These are phyloP conservation scores for Isurus oxyrinchus DNA, from an alignment of 2,113 vertebrate species.

Conservation along the genomic window DNA sequence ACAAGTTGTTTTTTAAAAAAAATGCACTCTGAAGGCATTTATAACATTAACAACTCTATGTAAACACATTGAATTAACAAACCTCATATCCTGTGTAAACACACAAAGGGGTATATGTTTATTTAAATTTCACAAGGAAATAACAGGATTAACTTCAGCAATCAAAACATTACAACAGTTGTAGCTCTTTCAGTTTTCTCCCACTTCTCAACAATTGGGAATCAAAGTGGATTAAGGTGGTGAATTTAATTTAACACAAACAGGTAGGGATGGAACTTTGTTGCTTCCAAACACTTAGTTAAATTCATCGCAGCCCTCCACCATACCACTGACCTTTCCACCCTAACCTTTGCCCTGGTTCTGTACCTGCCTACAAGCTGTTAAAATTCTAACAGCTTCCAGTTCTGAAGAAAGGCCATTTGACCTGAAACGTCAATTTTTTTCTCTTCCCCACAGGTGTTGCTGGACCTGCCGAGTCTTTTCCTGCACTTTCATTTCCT, in stretches of 20 bases:
- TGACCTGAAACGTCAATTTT: background rate
- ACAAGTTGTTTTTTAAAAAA: background rate
- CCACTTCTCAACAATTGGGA: background rate
- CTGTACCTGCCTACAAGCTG: background rate
- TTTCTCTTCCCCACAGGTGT: background rate
- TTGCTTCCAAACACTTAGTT: background rate
- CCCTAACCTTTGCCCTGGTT: background rate
- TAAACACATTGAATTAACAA: background rate
- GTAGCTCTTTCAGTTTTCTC: background rate
- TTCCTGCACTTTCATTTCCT: background rate
- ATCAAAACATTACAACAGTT: background rate
- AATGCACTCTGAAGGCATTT: background rate
- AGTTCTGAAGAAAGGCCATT: background rate
- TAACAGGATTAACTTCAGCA: slow-evolving; percentile 25
- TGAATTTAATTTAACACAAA: background rate
- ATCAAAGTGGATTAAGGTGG: background rate
- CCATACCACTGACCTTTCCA: background rate
- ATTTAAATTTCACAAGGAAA: slow-evolving; percentile 30
- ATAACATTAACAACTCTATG: background rate
- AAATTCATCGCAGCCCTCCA: background rate
- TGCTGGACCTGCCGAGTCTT: background rate
- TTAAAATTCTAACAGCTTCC: background rate
- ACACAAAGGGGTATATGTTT: background rate
- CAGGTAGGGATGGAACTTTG: no score
- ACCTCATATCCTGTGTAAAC: background rate